Percentiles rank a stretch among this genome's conserved stretches.
Evolutionary conservation across 1,140 invertebrate species (phyloP).

Genomic region (Ctenoplectra terminalis): DNA sequence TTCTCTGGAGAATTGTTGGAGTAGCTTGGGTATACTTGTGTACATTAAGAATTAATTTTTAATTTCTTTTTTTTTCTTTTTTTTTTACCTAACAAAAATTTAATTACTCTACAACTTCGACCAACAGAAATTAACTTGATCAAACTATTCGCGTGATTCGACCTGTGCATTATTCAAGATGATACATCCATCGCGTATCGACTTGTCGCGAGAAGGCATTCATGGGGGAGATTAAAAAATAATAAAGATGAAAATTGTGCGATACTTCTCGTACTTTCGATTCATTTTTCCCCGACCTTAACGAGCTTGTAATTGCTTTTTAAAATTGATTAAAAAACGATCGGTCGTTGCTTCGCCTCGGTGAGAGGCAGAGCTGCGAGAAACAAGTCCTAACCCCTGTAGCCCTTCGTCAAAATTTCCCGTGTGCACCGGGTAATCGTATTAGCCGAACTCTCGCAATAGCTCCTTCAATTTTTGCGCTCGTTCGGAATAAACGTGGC

Average conservation of each 20-base stretch:
- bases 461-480: background rate
- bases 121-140: too few species aligned
- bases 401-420: conserved; percentile 36
- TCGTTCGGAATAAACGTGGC: background rate
- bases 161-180: background rate
- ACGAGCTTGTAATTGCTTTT: conserved; percentile 69
- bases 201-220: background rate
- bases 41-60: background rate
- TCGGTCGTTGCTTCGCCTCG: conserved; percentile 42
- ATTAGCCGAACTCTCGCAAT: conserved; percentile 17
- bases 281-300: conserved; percentile 55
- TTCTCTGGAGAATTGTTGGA: conserved; percentile 31
- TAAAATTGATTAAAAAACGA: conserved; percentile 68
- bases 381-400: background rate
- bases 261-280: conserved; percentile 26
- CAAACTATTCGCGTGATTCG: too few species aligned
- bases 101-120: too few species aligned
- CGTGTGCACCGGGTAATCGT: background rate
- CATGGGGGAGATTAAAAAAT: conserved; percentile 8
- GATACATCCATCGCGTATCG: conserved; percentile 26
- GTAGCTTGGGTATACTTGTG: background rate
- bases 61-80: background rate
- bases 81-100: too few species aligned
- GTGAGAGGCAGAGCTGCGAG: conserved; percentile 6
- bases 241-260: conserved; percentile 37